Percentiles rank a stretch among this genome's conserved stretches.
Conservation (phyloP, 2,888 invertebrate species). For the Saturnia pavonia region DNA sequence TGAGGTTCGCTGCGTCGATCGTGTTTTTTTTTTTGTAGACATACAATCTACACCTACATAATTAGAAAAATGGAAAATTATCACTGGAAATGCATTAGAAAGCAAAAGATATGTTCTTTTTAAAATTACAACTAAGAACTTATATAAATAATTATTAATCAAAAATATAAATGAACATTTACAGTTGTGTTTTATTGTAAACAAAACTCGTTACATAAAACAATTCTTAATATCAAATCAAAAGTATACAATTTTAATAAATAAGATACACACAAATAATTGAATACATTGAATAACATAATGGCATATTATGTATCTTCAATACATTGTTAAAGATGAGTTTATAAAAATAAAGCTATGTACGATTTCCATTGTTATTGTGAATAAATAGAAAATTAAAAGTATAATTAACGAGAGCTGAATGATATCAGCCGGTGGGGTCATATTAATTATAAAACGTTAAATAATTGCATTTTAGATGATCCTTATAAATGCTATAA, state of each 20-base stretch:
- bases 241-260: background rate
- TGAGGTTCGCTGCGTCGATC: conserved; percentile 61
- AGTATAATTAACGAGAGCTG: background rate
- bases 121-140: background rate
- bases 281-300: background rate
- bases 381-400: conserved; percentile 15
- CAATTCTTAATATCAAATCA: background rate
- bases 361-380: background rate
- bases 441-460: conserved; percentile 8
- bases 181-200: conserved; percentile 6
- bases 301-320: background rate
- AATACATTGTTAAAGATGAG: background rate
- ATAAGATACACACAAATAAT: background rate
- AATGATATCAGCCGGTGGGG: conserved; percentile 20
- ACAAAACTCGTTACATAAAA: background rate
- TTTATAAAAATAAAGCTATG: background rate
- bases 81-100: conserved; percentile 18
- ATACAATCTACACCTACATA: conserved; percentile 65
- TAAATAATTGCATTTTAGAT: background rate
- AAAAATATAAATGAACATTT: background rate
- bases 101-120: conserved; percentile 11
- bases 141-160: conserved; percentile 4
- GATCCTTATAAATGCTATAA: background rate
- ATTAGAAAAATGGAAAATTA: conserved; percentile 67
- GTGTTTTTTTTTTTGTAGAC: conserved; percentile 66